Base-by-base conservation (phyloP, 2,888 invertebrate genomes). In the Sphinx pinastri region DNA sequence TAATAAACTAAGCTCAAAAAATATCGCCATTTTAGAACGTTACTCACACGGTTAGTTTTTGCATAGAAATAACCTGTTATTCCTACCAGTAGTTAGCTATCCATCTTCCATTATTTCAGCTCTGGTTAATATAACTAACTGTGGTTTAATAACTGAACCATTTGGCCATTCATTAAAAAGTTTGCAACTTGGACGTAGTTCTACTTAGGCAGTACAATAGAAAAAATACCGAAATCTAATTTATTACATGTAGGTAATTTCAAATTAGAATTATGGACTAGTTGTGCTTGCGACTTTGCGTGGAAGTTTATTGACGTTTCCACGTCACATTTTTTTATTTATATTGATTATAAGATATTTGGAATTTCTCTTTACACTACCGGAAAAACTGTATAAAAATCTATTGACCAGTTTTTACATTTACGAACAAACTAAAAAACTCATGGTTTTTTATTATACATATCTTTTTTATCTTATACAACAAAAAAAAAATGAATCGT, bases 61-160 rank as follows among this genome's bases (percentile, higher is more conserved):
- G 58, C 25, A 13, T 7, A 49, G 19, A 63, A 47, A 19, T 11
- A 63, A 45, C 45, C 16, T 16, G 16, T 25, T 25, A 25, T 25
- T 25, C 25, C 25, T 25, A 25, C 25, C 25, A 25, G 25, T 47
- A 49, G 6, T 19, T 49, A 13, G 11, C 10, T 63, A 47, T 47
- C 19, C 19, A 47, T 60, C 60, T 60, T 60, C 49, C 47, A 63
- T 63, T 63, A 63, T 63, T 63, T 63, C 63, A 63, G 63, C 63
- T 63, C 63, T 63, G 63, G 47, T 63, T 63, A 63, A 47, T 63
- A 47, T 63, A 47, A 63, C 16, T 63, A 63, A 63, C 60, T 47
- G 60, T 63, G 13, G 13, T 63, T 47, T 63, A 63, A 47, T 49
- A 63, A 63, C 45, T 11, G 38, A 12, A 49, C 16, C 47, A 49